phyloP scores from a whole-genome alignment of 2,113 vertebrate genomes.

The Crotophaga sulcirostris region DNA sequence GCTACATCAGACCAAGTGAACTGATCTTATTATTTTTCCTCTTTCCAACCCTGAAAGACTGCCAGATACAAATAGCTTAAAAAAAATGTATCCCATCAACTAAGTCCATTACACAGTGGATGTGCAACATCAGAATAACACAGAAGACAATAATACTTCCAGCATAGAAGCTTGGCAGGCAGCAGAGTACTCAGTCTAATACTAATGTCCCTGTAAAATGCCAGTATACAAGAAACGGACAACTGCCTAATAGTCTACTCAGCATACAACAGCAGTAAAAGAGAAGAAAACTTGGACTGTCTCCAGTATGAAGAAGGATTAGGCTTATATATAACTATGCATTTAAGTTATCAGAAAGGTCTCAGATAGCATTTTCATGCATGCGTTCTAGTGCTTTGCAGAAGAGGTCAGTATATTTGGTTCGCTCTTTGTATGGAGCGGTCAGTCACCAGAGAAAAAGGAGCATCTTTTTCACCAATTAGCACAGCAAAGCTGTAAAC shows the following conservation, averaged over 20 bases:
- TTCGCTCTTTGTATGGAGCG: neutral
- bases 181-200: conserved; percentile 6
- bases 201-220: conserved; percentile 37
- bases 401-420: neutral
- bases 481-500: neutral
- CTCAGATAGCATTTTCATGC: neutral
- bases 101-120: conserved; percentile 33
- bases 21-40: neutral
- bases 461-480: neutral
- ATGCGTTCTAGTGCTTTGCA: neutral
- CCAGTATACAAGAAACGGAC: neutral
- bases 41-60: neutral
- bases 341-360: neutral
- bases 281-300: neutral
- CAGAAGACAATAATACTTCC: neutral
- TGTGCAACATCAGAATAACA: neutral
- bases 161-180: neutral
- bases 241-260: conserved; percentile 22
- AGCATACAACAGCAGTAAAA: neutral
- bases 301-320: neutral
- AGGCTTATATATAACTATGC: neutral
- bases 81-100: neutral
- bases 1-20: neutral
- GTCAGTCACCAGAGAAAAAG: neutral
- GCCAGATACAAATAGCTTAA: conserved; percentile 31